Evolutionary conservation across 2,113 vertebrate genomes (phyloP), one percentile per base, ranked within the genome.

Genomic region (Atlantisia rogersi): DNA sequence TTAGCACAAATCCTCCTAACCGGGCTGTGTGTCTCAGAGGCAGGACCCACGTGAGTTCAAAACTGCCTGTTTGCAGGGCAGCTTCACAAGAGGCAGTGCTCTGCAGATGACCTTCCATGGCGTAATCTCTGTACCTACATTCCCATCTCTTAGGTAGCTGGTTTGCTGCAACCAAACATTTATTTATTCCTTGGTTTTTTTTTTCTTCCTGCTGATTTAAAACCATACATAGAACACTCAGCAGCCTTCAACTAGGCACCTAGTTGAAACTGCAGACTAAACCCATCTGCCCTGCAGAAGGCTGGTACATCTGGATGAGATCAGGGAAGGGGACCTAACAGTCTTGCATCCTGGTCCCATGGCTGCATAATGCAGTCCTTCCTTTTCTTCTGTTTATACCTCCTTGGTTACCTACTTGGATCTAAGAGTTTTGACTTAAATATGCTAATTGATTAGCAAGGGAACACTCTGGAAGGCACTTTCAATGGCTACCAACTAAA

Each of bases 401-500:
- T 81, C 25, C 42, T 40, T 46, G 25, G 13, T 78, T 84, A 69
- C 28, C 35, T 50, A 37, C 39, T 37, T 48, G 24, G 15, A 56
- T 84, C 69, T 56, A 46, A 84, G 37, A 84, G 4, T 14, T 89
- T 78, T 75, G 16, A 60, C 9, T 48, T 59, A 50, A 70, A 58
- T 6, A 44, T 58, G 28, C 2, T 71, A 31, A 25, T 37, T 71
- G 3, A n/a, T 79, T 46, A 67, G 10, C 39, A 46, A n/a, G 7
- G 6, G 32, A 67, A 48, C 19, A 37, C 16, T 46, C 42, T 60
- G 22, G 16, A n/a, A 81, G 12, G 10, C 15, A 58, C 2, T 5
- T 81, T 71, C 86, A 92, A 95, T 37, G 11, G 35, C 65, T 85
- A 42, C 21, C 35, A 29, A 77, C 37, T 55, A 74, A 92, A 91